Evolutionary conservation across 2,888 invertebrate genomes (phyloP).

Genomic region (Ophioninae sp.): DNA sequence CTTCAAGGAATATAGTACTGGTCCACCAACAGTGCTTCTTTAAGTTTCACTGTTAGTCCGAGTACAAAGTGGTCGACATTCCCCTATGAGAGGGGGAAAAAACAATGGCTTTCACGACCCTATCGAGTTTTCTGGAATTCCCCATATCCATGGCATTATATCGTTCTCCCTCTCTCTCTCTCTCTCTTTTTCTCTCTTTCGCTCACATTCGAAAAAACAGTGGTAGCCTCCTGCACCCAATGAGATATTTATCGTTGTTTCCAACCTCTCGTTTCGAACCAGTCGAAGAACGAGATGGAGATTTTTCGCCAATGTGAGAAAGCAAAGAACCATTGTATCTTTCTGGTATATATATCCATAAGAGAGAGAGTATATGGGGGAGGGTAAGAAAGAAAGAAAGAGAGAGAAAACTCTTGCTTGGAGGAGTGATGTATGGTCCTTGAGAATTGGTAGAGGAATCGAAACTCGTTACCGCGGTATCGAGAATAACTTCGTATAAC

Average conservation of each 20-base stretch:
- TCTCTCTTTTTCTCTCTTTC: neutral
- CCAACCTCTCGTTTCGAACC: conserved; percentile 26
- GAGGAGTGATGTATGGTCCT: conserved; percentile 78
- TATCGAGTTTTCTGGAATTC: conserved; percentile 10
- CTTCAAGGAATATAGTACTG: neutral
- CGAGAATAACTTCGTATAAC: conserved; percentile 43
- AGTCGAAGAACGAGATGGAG: conserved; percentile 19
- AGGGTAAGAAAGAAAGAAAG: conserved; percentile 56
- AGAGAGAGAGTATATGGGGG: neutral
- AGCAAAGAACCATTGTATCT: conserved; percentile 75
- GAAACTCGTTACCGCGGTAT: conserved; percentile 77
- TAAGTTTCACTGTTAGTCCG: neutral
- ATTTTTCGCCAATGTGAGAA: conserved; percentile 49
- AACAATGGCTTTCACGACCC: neutral
- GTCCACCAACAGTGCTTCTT: neutral
- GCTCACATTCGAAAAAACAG: conserved; percentile 31
- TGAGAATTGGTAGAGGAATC: conserved; percentile 78
- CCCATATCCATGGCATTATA: neutral
- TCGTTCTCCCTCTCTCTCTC: neutral
- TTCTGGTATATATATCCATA: conserved; percentile 7
- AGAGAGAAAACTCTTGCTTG: conserved; percentile 20
- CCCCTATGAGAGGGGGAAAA: neutral
- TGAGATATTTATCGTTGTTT: conserved; percentile 77
- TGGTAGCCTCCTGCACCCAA: conserved; percentile 69
- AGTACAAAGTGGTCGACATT: neutral